Evolutionary conservation across 2,797 vertebrate genomes (phyloP).

Genomic region (Sternarchorhynchus goeldii): DNA sequence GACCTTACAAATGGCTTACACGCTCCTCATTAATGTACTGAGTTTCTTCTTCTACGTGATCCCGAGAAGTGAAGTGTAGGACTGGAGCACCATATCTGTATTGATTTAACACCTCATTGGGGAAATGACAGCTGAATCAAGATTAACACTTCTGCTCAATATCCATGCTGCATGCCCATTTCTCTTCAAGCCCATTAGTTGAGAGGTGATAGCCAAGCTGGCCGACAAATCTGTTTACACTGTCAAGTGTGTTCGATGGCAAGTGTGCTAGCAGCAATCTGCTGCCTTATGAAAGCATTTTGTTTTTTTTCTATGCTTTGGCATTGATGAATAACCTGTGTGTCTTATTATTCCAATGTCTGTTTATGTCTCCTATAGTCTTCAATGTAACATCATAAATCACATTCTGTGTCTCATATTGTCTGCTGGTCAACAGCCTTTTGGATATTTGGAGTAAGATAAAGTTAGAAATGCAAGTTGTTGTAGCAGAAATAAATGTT

Average conservation of each 20-base stretch:
- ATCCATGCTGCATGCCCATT: constrained; percentile 60
- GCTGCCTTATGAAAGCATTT: constrained; percentile 59
- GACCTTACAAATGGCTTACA: constrained; percentile 49
- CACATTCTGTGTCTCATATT: constrained; percentile 31
- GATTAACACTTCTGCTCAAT: constrained; percentile 65
- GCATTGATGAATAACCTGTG: constrained; percentile 52
- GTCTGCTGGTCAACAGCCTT: constrained; percentile 37
- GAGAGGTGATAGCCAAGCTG: constrained; percentile 60
- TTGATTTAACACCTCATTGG: constrained; percentile 78
- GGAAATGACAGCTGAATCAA: constrained; percentile 75
- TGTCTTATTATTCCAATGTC: constrained; percentile 41
- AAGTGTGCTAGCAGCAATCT: constrained; percentile 50
- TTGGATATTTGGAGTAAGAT: constrained; percentile 21
- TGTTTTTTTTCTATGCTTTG: constrained; percentile 50
- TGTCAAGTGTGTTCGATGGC: constrained; percentile 53
- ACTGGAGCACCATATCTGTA: constrained; percentile 69
- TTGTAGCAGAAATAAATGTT: background rate
- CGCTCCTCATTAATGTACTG: constrained; percentile 58
- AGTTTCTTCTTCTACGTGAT: constrained; percentile 65
- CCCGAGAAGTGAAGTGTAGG: constrained; percentile 63
- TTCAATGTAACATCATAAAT: constrained; percentile 39
- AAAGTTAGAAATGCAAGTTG: constrained; percentile 31
- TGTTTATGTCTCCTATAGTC: constrained; percentile 26
- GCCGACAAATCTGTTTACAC: constrained; percentile 57
- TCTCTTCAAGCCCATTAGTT: constrained; percentile 65